Conservation (phyloP, 35 echinoderm and acorn worm species). For the Hemicentrotus pulcherrimus region DNA sequence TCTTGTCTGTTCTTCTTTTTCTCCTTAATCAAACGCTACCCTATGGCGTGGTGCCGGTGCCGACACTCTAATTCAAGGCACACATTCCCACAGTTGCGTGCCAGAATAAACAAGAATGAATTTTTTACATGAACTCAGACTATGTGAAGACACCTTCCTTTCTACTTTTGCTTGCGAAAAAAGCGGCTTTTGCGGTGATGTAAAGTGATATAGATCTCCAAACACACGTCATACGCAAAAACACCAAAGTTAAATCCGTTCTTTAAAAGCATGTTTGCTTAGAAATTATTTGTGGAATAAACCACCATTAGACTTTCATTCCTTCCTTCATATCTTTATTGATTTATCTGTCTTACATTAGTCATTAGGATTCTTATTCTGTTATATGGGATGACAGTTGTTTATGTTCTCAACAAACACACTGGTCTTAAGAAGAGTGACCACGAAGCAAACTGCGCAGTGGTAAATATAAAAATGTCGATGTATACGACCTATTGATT, state of each 20-base stretch:
- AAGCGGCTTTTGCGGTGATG: background rate
- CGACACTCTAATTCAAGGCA: slow-evolving; percentile 1
- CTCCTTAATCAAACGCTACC: slow-evolving; percentile 5
- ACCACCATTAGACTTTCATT: background rate
- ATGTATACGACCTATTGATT: too few species aligned
- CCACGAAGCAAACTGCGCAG: too few species aligned
- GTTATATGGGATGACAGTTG: background rate
- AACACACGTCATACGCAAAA: background rate
- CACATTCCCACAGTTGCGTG: background rate
- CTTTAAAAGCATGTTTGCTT: background rate
- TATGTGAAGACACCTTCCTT: background rate
- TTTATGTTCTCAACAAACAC: background rate
- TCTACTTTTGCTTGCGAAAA: background rate
- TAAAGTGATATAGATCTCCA: slow-evolving; percentile 4
- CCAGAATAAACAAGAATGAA: background rate
- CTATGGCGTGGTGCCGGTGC: background rate
- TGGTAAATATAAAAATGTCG: too few species aligned
- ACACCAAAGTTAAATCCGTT: background rate
- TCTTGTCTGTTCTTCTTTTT: slow-evolving; percentile 3
- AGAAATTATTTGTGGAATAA: background rate
- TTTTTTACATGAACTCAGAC: background rate
- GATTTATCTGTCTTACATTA: background rate
- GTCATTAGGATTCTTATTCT: background rate
- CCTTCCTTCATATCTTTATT: background rate
- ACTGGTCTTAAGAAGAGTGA: too few species aligned